Evolutionary conservation across 2,888 invertebrate genomes (phyloP), one percentile per base, ranked within the genome.

Genomic region (Thalpophila matura): DNA sequence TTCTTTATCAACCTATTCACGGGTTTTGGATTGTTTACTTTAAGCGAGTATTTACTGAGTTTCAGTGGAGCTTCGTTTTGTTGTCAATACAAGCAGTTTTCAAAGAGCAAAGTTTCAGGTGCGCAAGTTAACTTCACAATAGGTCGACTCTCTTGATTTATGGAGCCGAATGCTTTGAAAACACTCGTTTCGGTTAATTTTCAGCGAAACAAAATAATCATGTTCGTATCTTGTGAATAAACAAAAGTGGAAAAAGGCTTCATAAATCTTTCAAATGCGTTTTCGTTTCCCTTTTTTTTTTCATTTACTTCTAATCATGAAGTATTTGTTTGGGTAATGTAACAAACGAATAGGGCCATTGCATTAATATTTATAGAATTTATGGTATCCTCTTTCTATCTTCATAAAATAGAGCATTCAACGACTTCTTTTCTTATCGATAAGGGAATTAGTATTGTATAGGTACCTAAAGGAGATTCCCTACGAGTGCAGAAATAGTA

Each of bases 251-350:
- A 35, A 47, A 45, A 68, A 55, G 38, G 40, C 37, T 64, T 60
- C 69, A 64, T 75, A 75, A 75, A 75, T 75, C 61, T 66, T 60
- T 73, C 45, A 57, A 79, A 56, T 26, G 24, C 33, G 24, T 46
- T 57, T 43, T 35, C 42, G 38, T 56, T 62, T 38, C 20, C 50
- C 10, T 26, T 43, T 57, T n/a, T 50, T 47, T 50, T 12, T 31
- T 51, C 27, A 26, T 46, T 46, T 55, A n/a, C n/a, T 54, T 59
- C 38, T 59, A 61, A 74, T 74, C 53, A 51, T 56, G 31, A 55
- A 49, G 57, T 53, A 45, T 65, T 56, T 58, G 43, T 47, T 68
- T 53, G 9, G 47, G 51, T 56, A 74, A 53, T 74, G 55, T 51
- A 49, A 51, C 50, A 59, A 59, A 31, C 26, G 18, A 51, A 74